A percentile compares a stretch with the other conserved stretches of the same genome.
These are phyloP conservation scores for Sympetrum striolatum DNA, from an alignment of 2,888 invertebrate species.

Conservation along the genomic window DNA sequence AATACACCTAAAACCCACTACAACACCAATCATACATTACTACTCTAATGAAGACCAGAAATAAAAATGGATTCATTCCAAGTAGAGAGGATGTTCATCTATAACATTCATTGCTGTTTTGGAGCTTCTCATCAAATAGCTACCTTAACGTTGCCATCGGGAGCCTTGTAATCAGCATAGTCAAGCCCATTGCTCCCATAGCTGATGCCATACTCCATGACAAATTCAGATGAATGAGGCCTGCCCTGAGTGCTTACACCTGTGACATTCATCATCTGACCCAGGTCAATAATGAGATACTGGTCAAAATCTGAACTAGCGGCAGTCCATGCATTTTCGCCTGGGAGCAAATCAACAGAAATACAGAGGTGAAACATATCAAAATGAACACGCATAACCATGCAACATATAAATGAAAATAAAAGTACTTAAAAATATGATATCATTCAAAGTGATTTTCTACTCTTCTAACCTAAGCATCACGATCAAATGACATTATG, in stretches of 20 bases:
- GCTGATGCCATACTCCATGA: slow-evolving; percentile 91
- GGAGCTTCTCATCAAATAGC: slow-evolving; percentile 26
- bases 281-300: slow-evolving; percentile 88
- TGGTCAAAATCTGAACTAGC: slow-evolving; percentile 91
- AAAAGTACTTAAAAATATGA: background rate
- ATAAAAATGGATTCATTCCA: background rate
- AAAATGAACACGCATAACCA: background rate
- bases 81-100: background rate
- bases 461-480: background rate
- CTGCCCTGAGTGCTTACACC: slow-evolving; percentile 89
- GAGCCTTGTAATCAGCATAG: slow-evolving; percentile 87
- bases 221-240: slow-evolving; percentile 87
- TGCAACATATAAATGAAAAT: background rate
- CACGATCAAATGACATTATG: background rate
- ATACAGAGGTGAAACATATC: slow-evolving; percentile 17
- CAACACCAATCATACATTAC: background rate
- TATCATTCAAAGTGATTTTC: background rate
- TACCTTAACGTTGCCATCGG: slow-evolving; percentile 90
- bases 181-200: slow-evolving; percentile 91
- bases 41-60: background rate
- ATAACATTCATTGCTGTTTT: background rate
- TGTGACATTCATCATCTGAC: slow-evolving; percentile 85
- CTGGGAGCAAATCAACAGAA: slow-evolving; percentile 60
- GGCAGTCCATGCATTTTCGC: slow-evolving; percentile 92
- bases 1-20: background rate